Evolutionary conservation across 2,797 vertebrate genomes (phyloP).

Genomic region (Echeneis naucrates): DNA sequence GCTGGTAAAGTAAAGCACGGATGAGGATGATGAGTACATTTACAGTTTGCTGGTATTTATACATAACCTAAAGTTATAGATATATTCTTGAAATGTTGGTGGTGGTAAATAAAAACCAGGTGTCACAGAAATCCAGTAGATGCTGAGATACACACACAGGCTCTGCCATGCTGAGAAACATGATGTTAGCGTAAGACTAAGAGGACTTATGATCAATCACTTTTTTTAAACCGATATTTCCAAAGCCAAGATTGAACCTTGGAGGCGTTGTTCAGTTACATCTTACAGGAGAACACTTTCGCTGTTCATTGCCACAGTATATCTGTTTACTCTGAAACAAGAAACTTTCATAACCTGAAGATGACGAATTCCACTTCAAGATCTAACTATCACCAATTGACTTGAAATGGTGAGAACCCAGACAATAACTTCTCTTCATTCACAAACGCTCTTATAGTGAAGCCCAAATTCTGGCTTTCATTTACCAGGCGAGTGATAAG

Average conservation of each 20-base stretch:
- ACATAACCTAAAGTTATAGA: background rate
- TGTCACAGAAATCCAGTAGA: no score
- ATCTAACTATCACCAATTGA: background rate
- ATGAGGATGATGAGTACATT: no score
- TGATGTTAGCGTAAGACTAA: no score
- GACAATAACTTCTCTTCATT: background rate
- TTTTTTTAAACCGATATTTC: background rate
- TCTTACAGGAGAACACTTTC: background rate
- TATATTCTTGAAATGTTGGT: background rate
- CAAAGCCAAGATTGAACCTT: background rate
- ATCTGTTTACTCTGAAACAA: background rate
- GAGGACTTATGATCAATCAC: background rate
- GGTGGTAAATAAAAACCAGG: background rate
- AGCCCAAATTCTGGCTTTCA: background rate
- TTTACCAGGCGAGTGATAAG: slow-evolving; percentile 89
- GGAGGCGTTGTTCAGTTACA: background rate
- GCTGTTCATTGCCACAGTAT: background rate
- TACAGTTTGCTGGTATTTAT: no score
- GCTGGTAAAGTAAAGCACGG: no score
- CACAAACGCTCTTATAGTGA: background rate
- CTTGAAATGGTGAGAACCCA: background rate
- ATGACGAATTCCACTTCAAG: background rate
- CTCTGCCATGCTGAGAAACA: background rate
- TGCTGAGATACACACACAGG: no score
- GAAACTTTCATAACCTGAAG: background rate